Conservation (phyloP, 2,113 vertebrate genomes). For the Cephalopholis sonnerati region DNA sequence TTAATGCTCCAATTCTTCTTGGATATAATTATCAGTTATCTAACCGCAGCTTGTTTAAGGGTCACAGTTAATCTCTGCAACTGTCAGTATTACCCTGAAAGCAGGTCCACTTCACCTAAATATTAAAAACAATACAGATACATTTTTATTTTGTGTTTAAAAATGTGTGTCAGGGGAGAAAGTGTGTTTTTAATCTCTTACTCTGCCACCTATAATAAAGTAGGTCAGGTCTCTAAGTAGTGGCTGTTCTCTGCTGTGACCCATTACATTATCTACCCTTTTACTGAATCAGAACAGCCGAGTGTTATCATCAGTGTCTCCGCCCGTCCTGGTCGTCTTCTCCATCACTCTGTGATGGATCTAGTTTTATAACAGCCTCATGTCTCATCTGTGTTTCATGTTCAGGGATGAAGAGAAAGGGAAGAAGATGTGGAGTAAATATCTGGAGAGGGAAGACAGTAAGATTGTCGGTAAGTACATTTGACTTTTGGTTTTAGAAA, state of each 20-base stretch:
- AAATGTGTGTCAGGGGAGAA: conserved; percentile 23
- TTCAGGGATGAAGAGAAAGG: conserved; percentile 95
- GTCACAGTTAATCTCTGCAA: conserved; percentile 47
- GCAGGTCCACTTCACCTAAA: not conserved
- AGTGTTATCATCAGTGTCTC: not conserved
- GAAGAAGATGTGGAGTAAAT: conserved; percentile 97
- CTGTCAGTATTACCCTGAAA: conserved; percentile 28
- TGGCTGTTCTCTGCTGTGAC: not conserved
- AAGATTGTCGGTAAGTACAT: conserved; percentile 91
- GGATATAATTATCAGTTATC: conserved; percentile 54
- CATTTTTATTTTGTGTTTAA: not conserved
- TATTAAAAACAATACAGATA: conserved; percentile 5
- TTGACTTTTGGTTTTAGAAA: not conserved
- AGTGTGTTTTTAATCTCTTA: conserved; percentile 14
- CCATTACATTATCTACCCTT: not conserved
- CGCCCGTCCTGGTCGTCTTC: not conserved
- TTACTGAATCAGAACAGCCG: not conserved
- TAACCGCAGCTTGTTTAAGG: conserved; percentile 44
- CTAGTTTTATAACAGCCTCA: not conserved
- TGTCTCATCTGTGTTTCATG: not conserved
- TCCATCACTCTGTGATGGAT: not conserved
- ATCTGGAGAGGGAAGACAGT: conserved; percentile 96
- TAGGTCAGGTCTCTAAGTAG: conserved; percentile 39
- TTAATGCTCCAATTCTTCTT: conserved; percentile 53
- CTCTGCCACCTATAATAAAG: conserved; percentile 36